phyloP scores from a whole-genome alignment of 2,797 vertebrate species.

The Cynodonichthys magdalenae region DNA sequence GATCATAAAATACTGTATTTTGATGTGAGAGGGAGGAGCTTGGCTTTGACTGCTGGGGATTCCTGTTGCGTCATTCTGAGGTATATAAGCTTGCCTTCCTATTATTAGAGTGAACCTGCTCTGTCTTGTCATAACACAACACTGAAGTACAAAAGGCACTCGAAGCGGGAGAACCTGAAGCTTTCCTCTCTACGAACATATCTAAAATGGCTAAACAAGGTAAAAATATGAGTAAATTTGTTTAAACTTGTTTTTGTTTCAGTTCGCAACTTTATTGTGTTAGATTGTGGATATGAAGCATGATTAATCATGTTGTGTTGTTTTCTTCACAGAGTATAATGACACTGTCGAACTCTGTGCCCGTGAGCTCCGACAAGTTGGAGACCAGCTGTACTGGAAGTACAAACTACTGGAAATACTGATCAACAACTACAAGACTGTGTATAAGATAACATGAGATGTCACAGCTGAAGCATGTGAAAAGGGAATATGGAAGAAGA shows the following conservation, averaged over 20 bases:
- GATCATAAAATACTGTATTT: slow-evolving; percentile 10
- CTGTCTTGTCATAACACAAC: slow-evolving; percentile 31
- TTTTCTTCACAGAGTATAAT: slow-evolving; percentile 44
- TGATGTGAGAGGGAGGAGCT: slow-evolving; percentile 30
- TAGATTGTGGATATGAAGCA: neutral
- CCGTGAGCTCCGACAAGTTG: slow-evolving; percentile 63
- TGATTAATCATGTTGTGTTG: neutral
- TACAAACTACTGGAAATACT: slow-evolving; percentile 75
- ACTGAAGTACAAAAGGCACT: neutral
- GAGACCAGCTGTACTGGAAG: slow-evolving; percentile 75
- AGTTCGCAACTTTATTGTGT: neutral
- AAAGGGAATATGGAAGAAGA: slow-evolving; percentile 7
- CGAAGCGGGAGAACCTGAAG: neutral
- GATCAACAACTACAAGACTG: slow-evolving; percentile 56
- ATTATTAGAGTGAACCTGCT: slow-evolving; percentile 58
- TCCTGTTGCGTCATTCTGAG: slow-evolving; percentile 38
- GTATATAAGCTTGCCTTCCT: slow-evolving; percentile 38
- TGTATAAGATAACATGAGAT: slow-evolving; percentile 54
- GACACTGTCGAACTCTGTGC: slow-evolving; percentile 49
- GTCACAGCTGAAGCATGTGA: accelerated
- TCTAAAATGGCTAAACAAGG: slow-evolving; percentile 46
- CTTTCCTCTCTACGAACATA: neutral
- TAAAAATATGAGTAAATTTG: slow-evolving; percentile 33
- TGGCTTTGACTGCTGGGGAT: slow-evolving; percentile 29
- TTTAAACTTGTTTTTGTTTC: too few species aligned